Base-by-base conservation (phyloP, 2,113 vertebrate species). In the Alethe diademata region DNA sequence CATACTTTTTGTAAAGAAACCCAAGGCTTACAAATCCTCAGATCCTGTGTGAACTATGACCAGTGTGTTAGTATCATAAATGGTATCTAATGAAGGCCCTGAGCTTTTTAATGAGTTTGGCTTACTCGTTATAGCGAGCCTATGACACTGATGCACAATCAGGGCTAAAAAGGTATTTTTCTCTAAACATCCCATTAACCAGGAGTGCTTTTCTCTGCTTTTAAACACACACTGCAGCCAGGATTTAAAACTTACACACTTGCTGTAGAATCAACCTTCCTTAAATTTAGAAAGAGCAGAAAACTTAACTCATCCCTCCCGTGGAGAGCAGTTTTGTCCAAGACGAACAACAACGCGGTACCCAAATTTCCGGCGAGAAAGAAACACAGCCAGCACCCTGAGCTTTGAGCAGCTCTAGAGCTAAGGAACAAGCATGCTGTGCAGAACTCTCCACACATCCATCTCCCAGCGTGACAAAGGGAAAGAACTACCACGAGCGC, bases 291-390 rank as follows among this genome's bases (percentile, higher is more conserved):
- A 45, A 66, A 7, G 4, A 33, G 11, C 14, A 35, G 6, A 45
- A 76, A 31, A 31, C 3, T 12, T 19, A 22, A 26, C 5, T 36
- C 19, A 38, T 9, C 14, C 15, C 33, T 42, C 7, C 5, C 18
- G 1, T 2, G 18, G 4, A 19, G 16, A 4, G 2, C 14, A 40
- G 23, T 35, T 58, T 14, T 11, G 26, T 2, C 25, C 40, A 69
- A 60, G 26, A 0, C 22, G 7, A 67, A 31, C 16, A 38, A 2
- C n/a, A 53, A 1, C 0, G 19, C 0, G 26, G 15, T 6, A 40
- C 29, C 51, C 28, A 48, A 7, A 25, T 6, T 45, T 35, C 33
- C n/a, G 19, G 1, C 0, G 40, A 25, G 12, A 36, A 19, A 38
- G 12, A 16, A 45, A 9, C 54, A 14, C 33, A 35, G 5, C 12